Evolutionary conservation across 2,797 vertebrate species (phyloP).

Genomic region (Bryconaethiops microstoma): DNA sequence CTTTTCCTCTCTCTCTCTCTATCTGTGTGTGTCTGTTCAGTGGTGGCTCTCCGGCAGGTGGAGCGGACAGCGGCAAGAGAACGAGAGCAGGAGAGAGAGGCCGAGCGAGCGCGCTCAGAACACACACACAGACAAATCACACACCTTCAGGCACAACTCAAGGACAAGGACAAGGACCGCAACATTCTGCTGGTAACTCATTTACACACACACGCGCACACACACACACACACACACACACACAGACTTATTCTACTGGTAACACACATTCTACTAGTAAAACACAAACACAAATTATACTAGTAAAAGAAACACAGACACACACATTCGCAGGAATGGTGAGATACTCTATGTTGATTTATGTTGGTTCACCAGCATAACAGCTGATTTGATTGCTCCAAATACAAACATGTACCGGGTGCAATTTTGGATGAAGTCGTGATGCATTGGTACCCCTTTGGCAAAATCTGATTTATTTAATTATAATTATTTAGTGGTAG

Average conservation of each 20-base stretch:
- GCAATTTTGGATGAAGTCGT: too few relatives aligned
- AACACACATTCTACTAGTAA: slow-evolving; percentile 57
- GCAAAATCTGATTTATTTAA: too few relatives aligned
- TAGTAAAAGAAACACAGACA: too few relatives aligned
- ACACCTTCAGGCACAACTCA: slow-evolving; percentile 67
- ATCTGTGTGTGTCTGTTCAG: slow-evolving; percentile 58
- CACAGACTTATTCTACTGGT: too few relatives aligned
- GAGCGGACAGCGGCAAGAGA: slow-evolving; percentile 79
- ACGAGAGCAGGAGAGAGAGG: slow-evolving; percentile 72
- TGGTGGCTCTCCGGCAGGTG: slow-evolving; percentile 79
- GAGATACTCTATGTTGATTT: too few relatives aligned
- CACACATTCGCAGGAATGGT: background rate
- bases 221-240: too few relatives aligned
- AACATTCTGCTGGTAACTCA: slow-evolving; percentile 74
- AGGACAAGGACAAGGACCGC: slow-evolving; percentile 74
- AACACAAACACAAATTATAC: slow-evolving; percentile 11
- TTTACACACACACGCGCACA: background rate
- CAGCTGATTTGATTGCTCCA: too few relatives aligned
- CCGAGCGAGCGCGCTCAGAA: slow-evolving; percentile 64
- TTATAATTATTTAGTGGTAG: too few relatives aligned
- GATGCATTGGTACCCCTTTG: too few relatives aligned
- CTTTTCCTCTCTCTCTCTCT: background rate
- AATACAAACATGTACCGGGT: too few relatives aligned
- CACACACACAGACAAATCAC: slow-evolving; percentile 69
- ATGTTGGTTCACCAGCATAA: too few relatives aligned